phyloP scores from a whole-genome alignment of 53 echinoderm and acorn worm genomes.

The Henricia sp. region DNA sequence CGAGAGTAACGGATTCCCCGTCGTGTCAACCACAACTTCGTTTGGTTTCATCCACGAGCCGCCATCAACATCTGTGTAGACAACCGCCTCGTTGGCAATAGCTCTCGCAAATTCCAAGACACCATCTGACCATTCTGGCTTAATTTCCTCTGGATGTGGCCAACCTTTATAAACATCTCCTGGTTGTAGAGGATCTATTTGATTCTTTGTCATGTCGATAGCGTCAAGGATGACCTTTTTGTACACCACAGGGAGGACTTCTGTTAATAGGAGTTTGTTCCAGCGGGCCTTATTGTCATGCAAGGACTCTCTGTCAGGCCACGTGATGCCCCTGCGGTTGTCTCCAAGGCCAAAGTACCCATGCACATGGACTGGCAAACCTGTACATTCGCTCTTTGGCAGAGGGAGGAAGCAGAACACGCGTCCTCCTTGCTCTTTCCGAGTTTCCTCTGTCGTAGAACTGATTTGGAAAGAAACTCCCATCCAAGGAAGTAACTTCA shows the following conservation, averaged over 20 bases:
- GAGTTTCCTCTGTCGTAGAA: neutral
- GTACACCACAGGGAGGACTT: constrained; percentile 76
- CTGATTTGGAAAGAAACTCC: constrained; percentile 66
- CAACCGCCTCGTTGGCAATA: constrained; percentile 44
- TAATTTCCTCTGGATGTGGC: constrained; percentile 50
- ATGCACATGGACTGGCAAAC: constrained; percentile 91
- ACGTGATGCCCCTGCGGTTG: constrained; percentile 89
- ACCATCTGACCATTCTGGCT: constrained; percentile 58
- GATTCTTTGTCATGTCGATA: neutral
- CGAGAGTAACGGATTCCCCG: neutral
- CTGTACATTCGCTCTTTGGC: constrained; percentile 81
- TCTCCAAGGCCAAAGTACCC: constrained; percentile 93
- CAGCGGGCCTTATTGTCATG: constrained; percentile 80
- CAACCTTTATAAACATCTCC: constrained; percentile 66
- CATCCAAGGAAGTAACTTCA: constrained; percentile 77
- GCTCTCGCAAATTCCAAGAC: constrained; percentile 56
- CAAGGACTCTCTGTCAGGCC: constrained; percentile 83
- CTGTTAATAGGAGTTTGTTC: constrained; percentile 73
- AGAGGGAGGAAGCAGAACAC: constrained; percentile 96
- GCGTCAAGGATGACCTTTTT: constrained; percentile 54
- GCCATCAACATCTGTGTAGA: constrained; percentile 59
- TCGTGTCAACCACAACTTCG: constrained; percentile 24
- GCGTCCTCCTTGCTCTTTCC: constrained; percentile 58
- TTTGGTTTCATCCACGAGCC: constrained; percentile 59
- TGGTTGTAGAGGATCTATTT: neutral